Base-by-base conservation (phyloP, 2,888 invertebrate species). In the Epicampocera succincta region DNA sequence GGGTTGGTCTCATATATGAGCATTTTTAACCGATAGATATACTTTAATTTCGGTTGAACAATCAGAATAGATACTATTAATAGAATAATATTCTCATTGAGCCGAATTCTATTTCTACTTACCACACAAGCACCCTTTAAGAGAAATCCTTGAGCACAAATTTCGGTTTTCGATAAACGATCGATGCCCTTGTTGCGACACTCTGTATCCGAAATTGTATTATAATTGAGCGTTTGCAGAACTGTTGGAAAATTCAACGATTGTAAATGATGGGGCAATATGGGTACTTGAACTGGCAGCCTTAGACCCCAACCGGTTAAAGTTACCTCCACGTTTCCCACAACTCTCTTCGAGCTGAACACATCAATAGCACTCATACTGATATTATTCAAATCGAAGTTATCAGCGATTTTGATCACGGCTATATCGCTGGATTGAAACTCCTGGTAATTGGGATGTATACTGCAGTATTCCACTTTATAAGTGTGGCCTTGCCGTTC, bases 301-400 rank as follows among this genome's bases (percentile, higher is more conserved):
- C 87, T 86, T 17, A 88, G 66, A 2, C 91, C 91, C 91, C 91
- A 91, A 0, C 91, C 91, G 2, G 90, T 88, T 19, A 91, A 81
- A 2, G 88, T 89, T 2, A 89, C 90, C 0, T 87, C 86, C 3
- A 87, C 83, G 19, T 85, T 87, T 1, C 84, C 87, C 0, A 76
- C 86, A 2, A 90, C 84, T 33, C 84, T 85, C 4, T 73, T 56
- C 5, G 84, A 75, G 3, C 74, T 71, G 1, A 44, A 38, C 1
- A 87, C 86, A n/a, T 86, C 85, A 40, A 93, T 91, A 0, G 91
- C 86, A 2, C 89, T 87, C 0, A 93, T 90, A 1, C 83, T 88
- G 6, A 77, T 44, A 29, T 87, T 87, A 72, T 90, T 86, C 0
- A 88, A 76, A 17, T 80, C 58, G 11, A 91, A 85, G 15, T 19